phyloP scores from a whole-genome alignment of 2,797 vertebrate species.

The Picus viridis region DNA sequence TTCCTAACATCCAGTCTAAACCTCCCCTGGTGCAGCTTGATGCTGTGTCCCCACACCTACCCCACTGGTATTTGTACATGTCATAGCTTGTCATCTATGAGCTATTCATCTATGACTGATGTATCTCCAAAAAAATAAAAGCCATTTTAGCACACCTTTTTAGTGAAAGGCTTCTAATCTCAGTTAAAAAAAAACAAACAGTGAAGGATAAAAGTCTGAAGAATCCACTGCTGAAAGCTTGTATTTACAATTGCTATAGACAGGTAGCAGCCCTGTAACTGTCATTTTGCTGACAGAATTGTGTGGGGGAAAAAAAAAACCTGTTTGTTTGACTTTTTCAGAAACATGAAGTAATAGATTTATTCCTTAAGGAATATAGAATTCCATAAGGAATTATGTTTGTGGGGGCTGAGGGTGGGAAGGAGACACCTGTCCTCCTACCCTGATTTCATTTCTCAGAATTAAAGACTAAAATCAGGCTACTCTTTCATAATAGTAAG shows the following conservation, averaged over 20 bases:
- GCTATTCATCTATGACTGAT: background rate
- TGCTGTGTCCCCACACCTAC: background rate
- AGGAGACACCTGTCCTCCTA: background rate
- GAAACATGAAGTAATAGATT: background rate
- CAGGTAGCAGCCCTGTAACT: background rate
- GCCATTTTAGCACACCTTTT: background rate
- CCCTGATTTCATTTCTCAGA: background rate
- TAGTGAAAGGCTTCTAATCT: background rate
- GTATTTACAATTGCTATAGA: background rate
- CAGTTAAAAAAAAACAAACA: background rate
- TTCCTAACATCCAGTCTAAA: too few relatives aligned
- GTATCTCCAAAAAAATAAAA: background rate
- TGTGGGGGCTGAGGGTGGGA: rapidly evolving
- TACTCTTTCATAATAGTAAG: background rate
- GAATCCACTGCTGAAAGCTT: background rate
- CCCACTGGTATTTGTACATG: background rate
- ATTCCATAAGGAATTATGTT: background rate
- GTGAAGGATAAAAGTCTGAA: background rate
- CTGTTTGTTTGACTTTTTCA: background rate
- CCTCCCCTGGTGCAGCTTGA: too few relatives aligned
- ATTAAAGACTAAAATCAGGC: background rate
- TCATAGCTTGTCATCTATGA: background rate
- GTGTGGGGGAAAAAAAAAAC: background rate
- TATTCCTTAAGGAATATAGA: background rate
- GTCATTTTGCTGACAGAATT: background rate